Base-by-base conservation (phyloP, 2,113 vertebrate genomes). In the Pycnonotus jocosus region DNA sequence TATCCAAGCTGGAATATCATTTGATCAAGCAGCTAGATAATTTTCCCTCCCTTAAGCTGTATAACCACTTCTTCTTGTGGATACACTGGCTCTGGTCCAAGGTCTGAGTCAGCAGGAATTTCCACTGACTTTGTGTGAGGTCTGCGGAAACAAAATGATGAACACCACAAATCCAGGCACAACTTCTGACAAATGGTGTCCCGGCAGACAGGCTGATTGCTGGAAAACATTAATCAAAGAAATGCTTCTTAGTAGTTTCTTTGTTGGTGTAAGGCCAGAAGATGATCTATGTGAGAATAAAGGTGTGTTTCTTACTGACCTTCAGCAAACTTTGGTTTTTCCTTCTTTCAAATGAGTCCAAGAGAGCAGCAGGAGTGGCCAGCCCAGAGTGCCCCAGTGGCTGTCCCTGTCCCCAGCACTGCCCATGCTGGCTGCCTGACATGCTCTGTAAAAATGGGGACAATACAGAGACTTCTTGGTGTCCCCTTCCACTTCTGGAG, bases 171-270 rank as follows among this genome's bases (percentile, higher is more conserved):
- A 91, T 72, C 60, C 86, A 65, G 83, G 87, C 78, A 54, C 54
- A 53, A 18, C 74, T 91, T 91, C 38, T 90, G 47, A 91, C 2
- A 33, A 51, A 68, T 69, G 81, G 40, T 76, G 62, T 92, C 91
- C 95, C 84, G 25, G 4, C 42, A 73, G 93, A 76, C 89, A 87
- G 87, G 66, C 38, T 92, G 96, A 85, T 91, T 76, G 84, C 90
- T 92, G 82, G 58, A 53, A 91, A 88, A 77, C 74, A 61, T 94
- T 92, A 78, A 82, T 91, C 89, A 85, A 62, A 91, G 38, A 91
- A 96, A 90, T 80, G 74, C 66, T 91, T 80, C 78, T 70, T 47
- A 37, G 51, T 66, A 45, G 62, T 57, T 61, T 53, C 33, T 79
- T 84, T 15, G 66, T 65, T 85, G 84, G 56, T 90, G 54, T 58